A percentile compares a stretch with the other conserved stretches of the same genome.
Conservation (phyloP, 2,113 vertebrate species). For the Oplegnathus fasciatus region DNA sequence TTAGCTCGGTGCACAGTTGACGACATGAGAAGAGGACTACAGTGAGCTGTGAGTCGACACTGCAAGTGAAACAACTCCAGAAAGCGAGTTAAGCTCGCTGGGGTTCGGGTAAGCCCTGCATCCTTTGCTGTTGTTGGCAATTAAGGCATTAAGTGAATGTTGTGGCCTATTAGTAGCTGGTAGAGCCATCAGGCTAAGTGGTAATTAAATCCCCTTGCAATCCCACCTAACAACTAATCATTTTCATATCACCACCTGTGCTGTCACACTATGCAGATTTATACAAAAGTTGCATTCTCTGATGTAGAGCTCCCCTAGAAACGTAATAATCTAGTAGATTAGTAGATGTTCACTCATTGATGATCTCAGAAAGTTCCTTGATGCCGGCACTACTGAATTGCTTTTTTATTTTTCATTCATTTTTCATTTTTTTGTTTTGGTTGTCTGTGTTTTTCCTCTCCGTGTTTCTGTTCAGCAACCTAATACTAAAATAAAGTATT, state of each 20-base stretch:
- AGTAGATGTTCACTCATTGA: not conserved
- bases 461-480: not conserved
- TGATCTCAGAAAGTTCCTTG: not conserved
- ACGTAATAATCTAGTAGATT: not conserved
- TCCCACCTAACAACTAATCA: too few relatives aligned
- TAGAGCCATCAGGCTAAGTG: not conserved
- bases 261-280: not conserved
- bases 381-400: not conserved
- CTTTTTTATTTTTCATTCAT: not conserved
- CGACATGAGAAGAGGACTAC: too few relatives aligned
- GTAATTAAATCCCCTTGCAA: not conserved
- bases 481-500: constrained; percentile 1
- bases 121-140: too few relatives aligned
- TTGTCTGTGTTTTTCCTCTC: not conserved
- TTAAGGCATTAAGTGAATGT: not conserved
- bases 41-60: too few relatives aligned
- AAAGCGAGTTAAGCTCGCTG: not conserved
- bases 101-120: not conserved
- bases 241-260: not conserved
- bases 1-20: not conserved
- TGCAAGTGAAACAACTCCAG: too few relatives aligned
- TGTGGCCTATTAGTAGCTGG: not conserved
- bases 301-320: not conserved
- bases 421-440: not conserved
- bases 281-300: not conserved